Evolutionary conservation across 2,888 invertebrate species (phyloP), one percentile per base, ranked within the genome.

Genomic region (Conops quadrifasciatus): DNA sequence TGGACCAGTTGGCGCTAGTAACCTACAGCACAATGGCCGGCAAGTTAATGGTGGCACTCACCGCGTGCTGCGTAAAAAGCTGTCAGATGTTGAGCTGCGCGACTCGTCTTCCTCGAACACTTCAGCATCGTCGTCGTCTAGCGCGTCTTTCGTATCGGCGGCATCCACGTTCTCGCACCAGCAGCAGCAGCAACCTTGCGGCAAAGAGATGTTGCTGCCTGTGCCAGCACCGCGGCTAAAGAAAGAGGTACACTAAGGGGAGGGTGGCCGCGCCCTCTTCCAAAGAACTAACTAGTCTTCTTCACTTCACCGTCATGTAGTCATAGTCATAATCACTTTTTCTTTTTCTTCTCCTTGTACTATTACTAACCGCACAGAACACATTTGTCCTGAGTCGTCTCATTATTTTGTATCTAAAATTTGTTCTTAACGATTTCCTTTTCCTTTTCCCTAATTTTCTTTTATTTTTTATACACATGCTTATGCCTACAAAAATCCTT

Each of bases 211-310:
- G 30, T 70, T 77, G 51, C 72, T 75, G 26, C 84, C 83, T 59
- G 79, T 81, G 75, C 85, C 85, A 68, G 82, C 84, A 60, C 85
- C 85, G 67, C 80, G 84, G 67, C 78, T 79, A 70, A 84, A 84
- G 78, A 84, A 79, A 84, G 84, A 84, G 85, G 84, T 84, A 84
- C 81, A 78, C 73, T 67, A 66, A 58, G 70, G 59, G 13, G 16
- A 26, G 11, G 56, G 60, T 24, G 67, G 58, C 28, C n/a, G 15
- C 30, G 5, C 65, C 11, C n/a, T 24, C 13, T 53, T 21, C 16
- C 59, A 15, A 19, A 43, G 36, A 59, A 30, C 26, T 16, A 59
- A 30, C 26, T 16, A 16, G 26, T 59, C 28, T 24, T n/a, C 66
- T 19, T 63, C 30, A 49, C 19, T 58, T 58, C 58, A 58, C 16